Evolutionary conservation across 2,113 vertebrate species (phyloP).

Genomic region (Gavialis gangeticus): DNA sequence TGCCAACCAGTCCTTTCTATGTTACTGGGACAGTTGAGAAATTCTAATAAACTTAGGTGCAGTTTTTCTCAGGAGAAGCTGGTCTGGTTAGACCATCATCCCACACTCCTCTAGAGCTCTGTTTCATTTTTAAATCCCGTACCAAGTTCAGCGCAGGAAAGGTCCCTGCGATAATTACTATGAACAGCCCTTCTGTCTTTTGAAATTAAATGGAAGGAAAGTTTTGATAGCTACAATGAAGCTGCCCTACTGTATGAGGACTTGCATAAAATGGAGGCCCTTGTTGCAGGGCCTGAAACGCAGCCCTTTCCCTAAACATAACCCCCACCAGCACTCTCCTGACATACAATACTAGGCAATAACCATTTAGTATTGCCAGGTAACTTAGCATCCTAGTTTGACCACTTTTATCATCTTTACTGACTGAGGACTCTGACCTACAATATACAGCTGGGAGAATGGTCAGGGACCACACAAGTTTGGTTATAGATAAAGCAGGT

Average conservation of each 20-base stretch:
- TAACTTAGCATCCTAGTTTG: not conserved
- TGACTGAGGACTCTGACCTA: not conserved
- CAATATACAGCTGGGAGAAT: not conserved
- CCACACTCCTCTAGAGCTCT: too few species aligned
- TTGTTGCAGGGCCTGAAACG: accelerated
- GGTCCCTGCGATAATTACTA: not conserved
- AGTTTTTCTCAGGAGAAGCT: not conserved
- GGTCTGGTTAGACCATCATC: too few species aligned
- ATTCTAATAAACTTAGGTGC: not conserved
- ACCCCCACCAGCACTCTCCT: not conserved
- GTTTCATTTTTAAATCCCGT: too few species aligned
- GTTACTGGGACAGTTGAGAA: not conserved
- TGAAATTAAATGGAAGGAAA: not conserved
- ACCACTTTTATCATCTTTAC: not conserved
- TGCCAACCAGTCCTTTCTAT: not conserved
- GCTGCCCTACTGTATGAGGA: not conserved
- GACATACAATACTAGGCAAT: not conserved
- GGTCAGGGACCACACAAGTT: not conserved
- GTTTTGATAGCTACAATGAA: not conserved
- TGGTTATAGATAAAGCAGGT: too few species aligned
- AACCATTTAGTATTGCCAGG: not conserved
- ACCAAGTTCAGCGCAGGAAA: too few species aligned
- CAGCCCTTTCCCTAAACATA: not conserved
- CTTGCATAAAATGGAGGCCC: not conserved
- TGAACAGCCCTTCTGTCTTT: not conserved